Evolutionary conservation across 2,888 invertebrate genomes (phyloP).

Genomic region (Drosophila paranaensis): DNA sequence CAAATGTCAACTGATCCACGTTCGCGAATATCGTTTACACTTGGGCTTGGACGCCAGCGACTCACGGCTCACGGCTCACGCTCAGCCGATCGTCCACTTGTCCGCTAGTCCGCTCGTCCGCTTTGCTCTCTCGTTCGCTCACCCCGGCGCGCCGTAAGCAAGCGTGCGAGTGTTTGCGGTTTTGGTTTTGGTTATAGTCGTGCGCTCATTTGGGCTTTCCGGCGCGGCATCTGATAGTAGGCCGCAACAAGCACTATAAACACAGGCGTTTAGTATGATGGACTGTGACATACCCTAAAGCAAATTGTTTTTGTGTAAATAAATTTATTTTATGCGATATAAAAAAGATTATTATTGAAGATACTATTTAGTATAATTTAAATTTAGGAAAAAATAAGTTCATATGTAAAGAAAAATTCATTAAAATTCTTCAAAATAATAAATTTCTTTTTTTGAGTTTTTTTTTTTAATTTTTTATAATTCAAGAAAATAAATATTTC

Average conservation of each 20-base stretch:
- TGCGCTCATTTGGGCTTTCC: conserved; percentile 46
- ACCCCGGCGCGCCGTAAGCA: conserved; percentile 4
- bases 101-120: not conserved
- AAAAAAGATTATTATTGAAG: no score
- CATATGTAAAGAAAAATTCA: no score
- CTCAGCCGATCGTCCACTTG: conserved; percentile 2
- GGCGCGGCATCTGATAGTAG: conserved; percentile 58
- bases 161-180: conserved; percentile 32
- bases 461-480: no score
- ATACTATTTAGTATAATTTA: no score
- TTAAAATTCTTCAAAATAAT: no score
- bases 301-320: not conserved
- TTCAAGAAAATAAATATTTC: no score
- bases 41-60: conserved; percentile 39
- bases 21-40: conserved; percentile 81
- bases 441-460: no score
- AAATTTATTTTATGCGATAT: no score
- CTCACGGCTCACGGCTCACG: conserved; percentile 16
- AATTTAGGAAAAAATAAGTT: no score
- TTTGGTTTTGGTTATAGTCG: conserved; percentile 38
- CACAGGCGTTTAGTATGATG: conserved; percentile 8
- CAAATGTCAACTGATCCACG: conserved; percentile 85
- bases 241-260: conserved; percentile 38
- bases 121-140: conserved; percentile 17
- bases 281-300: not conserved